Evolutionary conservation across 2,888 invertebrate species (phyloP), one percentile per base, ranked within the genome.

Genomic region (Pandemis corylana): DNA sequence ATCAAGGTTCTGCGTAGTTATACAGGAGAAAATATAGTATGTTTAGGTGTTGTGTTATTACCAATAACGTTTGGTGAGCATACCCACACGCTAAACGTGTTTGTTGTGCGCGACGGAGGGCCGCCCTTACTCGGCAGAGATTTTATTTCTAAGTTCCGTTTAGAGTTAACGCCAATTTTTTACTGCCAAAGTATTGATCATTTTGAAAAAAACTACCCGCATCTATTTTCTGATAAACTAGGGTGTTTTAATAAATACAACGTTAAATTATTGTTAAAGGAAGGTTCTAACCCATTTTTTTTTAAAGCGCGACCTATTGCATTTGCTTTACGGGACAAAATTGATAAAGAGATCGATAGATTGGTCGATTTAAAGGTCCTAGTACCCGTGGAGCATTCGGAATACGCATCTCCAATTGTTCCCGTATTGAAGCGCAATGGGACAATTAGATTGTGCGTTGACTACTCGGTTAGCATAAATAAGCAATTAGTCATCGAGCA

Each of bases 31-130:
- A 59, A 51, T 5, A 77, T 81, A 7, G 4, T 5, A 1, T 79
- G 78, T 71, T 0, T 77, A 36, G 80, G 81, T 13, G 53, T 61
- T 1, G 74, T 65, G 7, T 46, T 36, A 6, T 6, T 77, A 9
- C 70, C 77, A 0, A 67, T 80, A 0, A 63, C 15, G 5, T 82
- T 78, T 44, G 49, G 10, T 10, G 75, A 62, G 0, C 53, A 51
- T 62, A 75, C 78, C 7, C 78, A 73, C 28, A 5, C 12, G 1
- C 63, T 81, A 0, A 56, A 74, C 49, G 56, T 80, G 0, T 77
- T 77, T 41, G 80, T 83, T 0, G 76, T 82, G 0, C 75, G 74
- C 0, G 72, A 78, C 62, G 80, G 81, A 78, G 79, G 61, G 12
- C 61, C 61, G 13, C 61, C 61, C 5, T 36, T 62, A 28, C 61